phyloP scores from a whole-genome alignment of 2,797 vertebrate species.

The Harpagifer antarcticus region DNA sequence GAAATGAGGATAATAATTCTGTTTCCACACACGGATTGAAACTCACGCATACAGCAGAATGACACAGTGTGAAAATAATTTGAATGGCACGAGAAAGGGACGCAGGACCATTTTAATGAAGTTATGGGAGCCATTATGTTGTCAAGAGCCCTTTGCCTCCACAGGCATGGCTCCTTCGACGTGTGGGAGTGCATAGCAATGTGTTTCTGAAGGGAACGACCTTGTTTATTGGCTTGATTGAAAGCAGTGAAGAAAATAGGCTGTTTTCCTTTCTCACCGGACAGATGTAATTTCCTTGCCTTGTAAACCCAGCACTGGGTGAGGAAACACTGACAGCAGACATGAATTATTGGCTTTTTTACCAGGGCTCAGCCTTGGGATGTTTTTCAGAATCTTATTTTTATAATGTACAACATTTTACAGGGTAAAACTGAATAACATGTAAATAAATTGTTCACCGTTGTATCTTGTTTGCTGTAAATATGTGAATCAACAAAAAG shows the following conservation, averaged over 20 bases:
- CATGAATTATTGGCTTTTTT: background rate
- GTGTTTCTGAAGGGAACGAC: conserved; percentile 57
- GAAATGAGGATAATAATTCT: conserved; percentile 22
- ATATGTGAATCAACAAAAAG: too few relatives aligned
- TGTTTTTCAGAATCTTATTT: conserved; percentile 3
- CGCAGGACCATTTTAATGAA: conserved; percentile 68
- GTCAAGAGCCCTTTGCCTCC: conserved; percentile 58
- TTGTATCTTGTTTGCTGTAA: background rate
- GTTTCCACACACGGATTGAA: conserved; percentile 25
- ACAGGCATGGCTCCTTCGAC: conserved; percentile 16
- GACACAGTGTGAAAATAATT: conserved; percentile 20
- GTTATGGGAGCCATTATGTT: conserved; percentile 70
- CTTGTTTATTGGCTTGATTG: conserved; percentile 73
- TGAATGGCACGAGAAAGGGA: conserved; percentile 37
- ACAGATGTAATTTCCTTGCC: conserved; percentile 40
- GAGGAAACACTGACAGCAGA: conserved; percentile 8
- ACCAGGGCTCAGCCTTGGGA: conserved; percentile 4
- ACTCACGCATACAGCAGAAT: conserved; percentile 21
- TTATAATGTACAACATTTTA: conserved; percentile 4
- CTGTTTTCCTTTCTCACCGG: conserved; percentile 31
- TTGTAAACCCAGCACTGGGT: conserved; percentile 35
- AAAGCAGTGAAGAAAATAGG: conserved; percentile 55
- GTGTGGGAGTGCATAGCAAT: conserved; percentile 60
- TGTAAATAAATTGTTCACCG: background rate
- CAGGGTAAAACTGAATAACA: background rate